Base-by-base conservation (phyloP, 1,140 invertebrate genomes). In the Telenomus remus region DNA sequence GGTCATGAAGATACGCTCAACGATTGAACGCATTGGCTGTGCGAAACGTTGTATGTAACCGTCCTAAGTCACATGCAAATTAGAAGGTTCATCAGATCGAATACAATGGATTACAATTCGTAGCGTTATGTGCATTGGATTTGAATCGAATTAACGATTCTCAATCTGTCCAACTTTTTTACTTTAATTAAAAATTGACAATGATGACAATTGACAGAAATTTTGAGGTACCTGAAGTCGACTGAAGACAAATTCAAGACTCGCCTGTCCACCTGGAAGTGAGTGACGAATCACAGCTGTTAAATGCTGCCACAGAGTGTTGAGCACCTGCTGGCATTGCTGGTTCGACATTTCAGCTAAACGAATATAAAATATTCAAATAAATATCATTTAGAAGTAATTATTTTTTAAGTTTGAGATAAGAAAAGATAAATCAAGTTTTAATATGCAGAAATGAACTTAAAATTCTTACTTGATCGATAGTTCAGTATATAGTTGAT, bases 281-380 rank as follows among this genome's bases (percentile, higher is more conserved):
- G 76, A 75, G 47, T 84, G 78, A 13, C 79, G 78, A 13, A 87
- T 55, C 10, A 85, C 70, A 16, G 66, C 48, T 19, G 39, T 79
- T 0, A 81, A 76, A 66, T 85, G 68, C 13, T 55, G 76, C 15
- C 64, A 78, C 9, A 84, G 42, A 61, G 56, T 70, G n/a, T 54
- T 68, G 7, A 82, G 4, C 4, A 75, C 74, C n/a, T 16, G 56
- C n/a, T 81, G 12, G 43, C 60, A 61, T 14, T 80, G 68, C 44
- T 76, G 68, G 4, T 71, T 27, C 6, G 19, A 3, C 19, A 27
- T 6, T 27, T 27, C 19, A 27, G 1, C 19, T 27, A 27, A 6
- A n/a, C n/a, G n/a, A n/a, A n/a, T n/a, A n/a, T n/a, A n/a, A n/a
- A n/a, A n/a, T n/a, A n/a, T n/a, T n/a, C n/a, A n/a, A n/a, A n/a